Evolutionary conservation across 2,113 vertebrate species (phyloP), one percentile per base, ranked within the genome.

Genomic region (Copsychus sechellarum): DNA sequence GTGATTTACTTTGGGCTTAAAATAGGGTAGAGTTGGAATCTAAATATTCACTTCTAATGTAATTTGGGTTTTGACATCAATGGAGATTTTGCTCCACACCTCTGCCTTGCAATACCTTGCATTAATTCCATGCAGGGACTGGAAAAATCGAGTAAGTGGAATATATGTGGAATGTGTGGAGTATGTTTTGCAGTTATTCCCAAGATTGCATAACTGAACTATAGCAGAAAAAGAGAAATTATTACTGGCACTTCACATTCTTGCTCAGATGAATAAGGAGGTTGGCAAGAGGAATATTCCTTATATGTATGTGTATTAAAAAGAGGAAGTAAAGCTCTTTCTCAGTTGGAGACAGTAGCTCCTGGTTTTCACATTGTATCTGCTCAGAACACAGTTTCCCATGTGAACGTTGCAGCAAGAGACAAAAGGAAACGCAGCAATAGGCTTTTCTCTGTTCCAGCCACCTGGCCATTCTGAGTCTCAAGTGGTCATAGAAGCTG

Each of bases 401-500:
- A 6, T 28, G 40, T 1, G 0, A 45, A 45, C 1, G 0, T 58
- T 81, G 48, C 12, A 8, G 43, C 38, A 69, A 54, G 71, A 91
- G 38, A 77, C 57, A 62, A 74, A 92, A 53, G 51, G 40, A 70
- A 42, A 90, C 31, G 77, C 62, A 92, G 92, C 62, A 90, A 34
- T 24, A 29, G 26, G 23, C 58, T 57, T 67, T 67, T 38, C 28
- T 74, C 38, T 70, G 40, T 64, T n/a, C 16, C 78, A 81, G 67
- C 74, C 81, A 64, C 70, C 48, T 14, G 0, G 19, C 78, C 10
- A 0, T 43, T 26, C 78, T 4, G 23, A 65, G 31, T 29, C 88
- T 62, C 33, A 45, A 85, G 77, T 34, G 45, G 40, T 64, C 48
- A 45, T 84, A 47, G 85, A 62, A 86, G 73, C 82, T 91, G 61